Evolutionary conservation across 2,888 invertebrate species (phyloP).

Genomic region (Pegoplata infirma): DNA sequence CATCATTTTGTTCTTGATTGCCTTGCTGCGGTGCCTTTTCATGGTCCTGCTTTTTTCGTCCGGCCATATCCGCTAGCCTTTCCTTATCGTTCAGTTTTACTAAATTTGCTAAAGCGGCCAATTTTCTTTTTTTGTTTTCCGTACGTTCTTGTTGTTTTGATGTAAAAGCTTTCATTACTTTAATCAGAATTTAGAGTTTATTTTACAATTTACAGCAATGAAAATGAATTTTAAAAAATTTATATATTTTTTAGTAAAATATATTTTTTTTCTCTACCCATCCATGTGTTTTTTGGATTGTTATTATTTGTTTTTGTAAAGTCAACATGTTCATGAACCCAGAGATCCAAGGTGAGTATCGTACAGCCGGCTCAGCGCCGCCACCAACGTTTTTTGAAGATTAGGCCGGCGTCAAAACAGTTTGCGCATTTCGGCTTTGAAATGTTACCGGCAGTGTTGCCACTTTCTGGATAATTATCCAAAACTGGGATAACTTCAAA

Average conservation of each 20-base stretch:
- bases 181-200: not conserved
- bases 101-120: conserved; percentile 81
- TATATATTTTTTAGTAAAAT: not conserved
- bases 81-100: conserved; percentile 82
- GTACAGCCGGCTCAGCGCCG: too few species aligned
- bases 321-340: conserved; percentile 9
- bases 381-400: too few species aligned
- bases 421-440: too few species aligned
- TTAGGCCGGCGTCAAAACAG: too few species aligned
- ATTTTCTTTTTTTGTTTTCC: conserved; percentile 83
- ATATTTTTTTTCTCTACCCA: not conserved
- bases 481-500: too few species aligned
- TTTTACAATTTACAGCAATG: too few species aligned
- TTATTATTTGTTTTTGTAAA: conserved; percentile 16
- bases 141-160: conserved; percentile 80
- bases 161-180: conserved; percentile 72
- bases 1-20: not conserved
- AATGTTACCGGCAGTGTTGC: too few species aligned
- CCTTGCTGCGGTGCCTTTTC: not conserved
- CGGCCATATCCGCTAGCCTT: conserved; percentile 70
- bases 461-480: too few species aligned
- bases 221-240: not conserved
- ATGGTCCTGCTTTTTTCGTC: not conserved
- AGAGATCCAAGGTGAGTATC: not conserved
- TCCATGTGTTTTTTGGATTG: conserved; percentile 22